Percentiles rank a stretch among this genome's conserved stretches.
These are phyloP conservation scores for Brachypteracias leptosomus DNA, from an alignment of 2,113 vertebrate genomes.

Conservation along the genomic window DNA sequence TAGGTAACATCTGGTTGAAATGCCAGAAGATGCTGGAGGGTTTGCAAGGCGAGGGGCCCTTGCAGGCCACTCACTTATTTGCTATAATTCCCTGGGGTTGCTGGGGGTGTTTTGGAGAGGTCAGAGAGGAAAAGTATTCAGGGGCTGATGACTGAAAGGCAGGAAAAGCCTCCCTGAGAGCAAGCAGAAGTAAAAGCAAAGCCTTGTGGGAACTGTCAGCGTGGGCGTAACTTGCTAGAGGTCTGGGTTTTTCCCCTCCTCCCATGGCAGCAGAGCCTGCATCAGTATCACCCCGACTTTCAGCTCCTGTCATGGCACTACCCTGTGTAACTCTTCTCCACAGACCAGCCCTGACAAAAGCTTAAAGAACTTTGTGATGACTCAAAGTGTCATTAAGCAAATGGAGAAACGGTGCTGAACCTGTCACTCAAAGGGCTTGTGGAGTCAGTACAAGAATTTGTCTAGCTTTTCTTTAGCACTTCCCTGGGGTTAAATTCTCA, in stretches of 20 bases:
- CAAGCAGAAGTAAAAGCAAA: constrained; percentile 3
- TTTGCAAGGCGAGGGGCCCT: neutral
- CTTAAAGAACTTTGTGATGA: neutral
- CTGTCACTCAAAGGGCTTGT: neutral
- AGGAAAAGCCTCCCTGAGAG: neutral
- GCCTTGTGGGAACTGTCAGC: neutral
- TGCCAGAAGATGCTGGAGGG: neutral
- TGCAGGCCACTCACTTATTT: neutral
- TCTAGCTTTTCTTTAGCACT: neutral
- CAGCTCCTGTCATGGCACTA: neutral
- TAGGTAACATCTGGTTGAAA: neutral
- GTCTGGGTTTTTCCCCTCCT: neutral
- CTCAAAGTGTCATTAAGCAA: neutral
- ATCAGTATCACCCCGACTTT: neutral
- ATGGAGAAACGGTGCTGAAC: neutral
- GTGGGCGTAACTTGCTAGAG: neutral
- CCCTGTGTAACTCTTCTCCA: neutral
- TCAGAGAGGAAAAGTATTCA: neutral
- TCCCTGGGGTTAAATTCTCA: constrained; percentile 25
- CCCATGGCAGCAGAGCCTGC: neutral
- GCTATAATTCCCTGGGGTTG: neutral
- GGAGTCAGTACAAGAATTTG: neutral
- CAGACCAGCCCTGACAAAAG: neutral
- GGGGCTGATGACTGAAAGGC: neutral
- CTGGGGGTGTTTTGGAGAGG: neutral